These are phyloP conservation scores for Lycia hirtaria DNA, from an alignment of 2,888 invertebrate genomes.

Conservation along the genomic window DNA sequence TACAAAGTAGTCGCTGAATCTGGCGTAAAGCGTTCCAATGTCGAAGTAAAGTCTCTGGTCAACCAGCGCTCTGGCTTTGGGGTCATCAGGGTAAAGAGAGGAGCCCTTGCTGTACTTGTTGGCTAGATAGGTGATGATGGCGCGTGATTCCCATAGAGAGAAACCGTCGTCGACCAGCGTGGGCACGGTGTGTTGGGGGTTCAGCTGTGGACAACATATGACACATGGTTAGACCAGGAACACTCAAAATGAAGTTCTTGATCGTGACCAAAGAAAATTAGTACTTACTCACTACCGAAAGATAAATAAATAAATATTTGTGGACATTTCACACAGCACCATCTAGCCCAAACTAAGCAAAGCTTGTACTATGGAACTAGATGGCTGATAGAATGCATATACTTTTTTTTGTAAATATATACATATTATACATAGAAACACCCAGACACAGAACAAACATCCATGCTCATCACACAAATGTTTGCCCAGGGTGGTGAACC, in stretches of 20 bases:
- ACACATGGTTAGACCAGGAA: not conserved
- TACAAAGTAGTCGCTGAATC: constrained; percentile 90
- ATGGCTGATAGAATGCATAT: too few species aligned
- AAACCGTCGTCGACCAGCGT: constrained; percentile 94
- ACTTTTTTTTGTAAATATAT: too few species aligned
- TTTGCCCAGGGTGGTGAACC: too few species aligned
- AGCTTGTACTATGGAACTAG: too few species aligned
- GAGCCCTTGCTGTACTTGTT: constrained; percentile 93
- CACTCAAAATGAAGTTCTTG: not conserved
- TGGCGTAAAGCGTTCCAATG: constrained; percentile 89
- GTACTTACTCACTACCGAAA: too few species aligned
- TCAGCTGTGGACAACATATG: constrained; percentile 84
- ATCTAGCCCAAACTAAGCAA: too few species aligned
- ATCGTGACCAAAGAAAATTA: too few species aligned
- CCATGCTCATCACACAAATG: too few species aligned
- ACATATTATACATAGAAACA: too few species aligned
- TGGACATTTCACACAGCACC: too few species aligned
- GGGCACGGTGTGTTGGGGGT: constrained; percentile 94
- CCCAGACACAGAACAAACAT: too few species aligned
- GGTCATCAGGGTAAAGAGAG: constrained; percentile 91
- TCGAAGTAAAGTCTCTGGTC: constrained; percentile 94
- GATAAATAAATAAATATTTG: too few species aligned
- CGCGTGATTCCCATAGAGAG: constrained; percentile 93
- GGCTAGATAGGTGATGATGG: constrained; percentile 92
- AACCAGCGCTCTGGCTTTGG: constrained; percentile 90